A percentile compares a stretch with the other conserved stretches of the same genome.
These are phyloP conservation scores for Tyria jacobaeae DNA, from an alignment of 2,888 invertebrate species.

Conservation along the genomic window DNA sequence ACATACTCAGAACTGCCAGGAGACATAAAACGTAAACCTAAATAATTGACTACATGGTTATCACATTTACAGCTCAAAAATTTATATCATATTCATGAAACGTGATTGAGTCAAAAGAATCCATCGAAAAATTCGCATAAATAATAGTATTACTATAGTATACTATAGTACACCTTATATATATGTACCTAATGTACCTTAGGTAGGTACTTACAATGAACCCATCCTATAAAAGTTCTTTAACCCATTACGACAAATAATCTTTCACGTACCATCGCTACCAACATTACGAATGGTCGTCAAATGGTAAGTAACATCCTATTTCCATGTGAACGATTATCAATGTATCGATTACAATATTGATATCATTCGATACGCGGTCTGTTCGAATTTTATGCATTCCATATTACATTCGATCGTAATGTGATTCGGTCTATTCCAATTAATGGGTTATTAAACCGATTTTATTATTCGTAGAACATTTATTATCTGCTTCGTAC, in stretches of 20 bases:
- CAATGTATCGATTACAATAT: slow-evolving; percentile 45
- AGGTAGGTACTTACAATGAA: too few species aligned
- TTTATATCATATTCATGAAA: too few species aligned
- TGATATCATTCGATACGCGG: slow-evolving; percentile 49
- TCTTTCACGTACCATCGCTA: slow-evolving; percentile 31
- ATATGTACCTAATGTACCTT: too few species aligned
- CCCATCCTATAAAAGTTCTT: neutral
- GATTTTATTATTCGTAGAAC: slow-evolving; percentile 42
- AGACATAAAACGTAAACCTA: too few species aligned
- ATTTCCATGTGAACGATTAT: slow-evolving; percentile 39
- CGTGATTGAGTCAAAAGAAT: too few species aligned
- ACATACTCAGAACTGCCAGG: too few species aligned
- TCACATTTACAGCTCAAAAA: too few species aligned
- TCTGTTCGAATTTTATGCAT: slow-evolving; percentile 49
- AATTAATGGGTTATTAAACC: slow-evolving; percentile 50
- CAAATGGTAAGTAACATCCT: slow-evolving; percentile 28
- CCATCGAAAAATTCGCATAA: too few species aligned
- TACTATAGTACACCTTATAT: too few species aligned
- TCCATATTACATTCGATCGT: slow-evolving; percentile 51
- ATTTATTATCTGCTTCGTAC: slow-evolving; percentile 29
- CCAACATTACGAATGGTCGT: slow-evolving; percentile 37
- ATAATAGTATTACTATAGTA: too few species aligned
- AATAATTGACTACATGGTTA: too few species aligned
- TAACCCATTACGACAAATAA: slow-evolving; percentile 1
- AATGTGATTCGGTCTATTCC: slow-evolving; percentile 45